These are phyloP conservation scores for Aramus guarauna DNA, from an alignment of 2,113 vertebrate species.

Conservation along the genomic window DNA sequence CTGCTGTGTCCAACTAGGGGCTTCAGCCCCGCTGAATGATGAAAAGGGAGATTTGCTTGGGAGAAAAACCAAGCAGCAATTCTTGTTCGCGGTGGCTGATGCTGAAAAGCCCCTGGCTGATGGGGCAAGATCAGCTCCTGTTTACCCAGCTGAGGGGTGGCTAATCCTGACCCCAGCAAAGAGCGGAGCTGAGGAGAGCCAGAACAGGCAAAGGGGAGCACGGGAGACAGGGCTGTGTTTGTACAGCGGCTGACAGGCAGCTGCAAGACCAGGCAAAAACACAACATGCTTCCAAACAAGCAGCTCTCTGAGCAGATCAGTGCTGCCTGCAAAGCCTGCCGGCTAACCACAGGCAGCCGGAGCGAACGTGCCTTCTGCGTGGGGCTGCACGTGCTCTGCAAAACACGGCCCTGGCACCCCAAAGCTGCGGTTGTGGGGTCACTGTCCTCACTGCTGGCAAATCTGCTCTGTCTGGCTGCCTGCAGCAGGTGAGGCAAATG, in stretches of 20 bases:
- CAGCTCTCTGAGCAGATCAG: background rate
- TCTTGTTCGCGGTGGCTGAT: background rate
- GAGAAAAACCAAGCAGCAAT: background rate
- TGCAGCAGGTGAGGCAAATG: background rate
- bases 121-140: conserved; percentile 8
- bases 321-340: conserved; percentile 1
- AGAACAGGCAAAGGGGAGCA: background rate
- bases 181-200: background rate
- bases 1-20: background rate
- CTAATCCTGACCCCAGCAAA: background rate
- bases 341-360: background rate
- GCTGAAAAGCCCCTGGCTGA: background rate
- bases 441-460: background rate
- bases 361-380: background rate
- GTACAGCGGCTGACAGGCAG: conserved; percentile 40
- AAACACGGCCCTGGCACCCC: background rate
- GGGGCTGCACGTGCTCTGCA: conserved; percentile 21
- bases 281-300: background rate
- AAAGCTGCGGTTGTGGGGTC: background rate
- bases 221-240: background rate
- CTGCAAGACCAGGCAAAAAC: conserved; percentile 55
- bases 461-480: background rate
- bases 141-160: conserved; percentile 49
- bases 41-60: background rate
- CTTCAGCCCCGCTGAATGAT: background rate